phyloP scores from a whole-genome alignment of 2,113 vertebrate genomes.

The Sisor rabdophorus region DNA sequence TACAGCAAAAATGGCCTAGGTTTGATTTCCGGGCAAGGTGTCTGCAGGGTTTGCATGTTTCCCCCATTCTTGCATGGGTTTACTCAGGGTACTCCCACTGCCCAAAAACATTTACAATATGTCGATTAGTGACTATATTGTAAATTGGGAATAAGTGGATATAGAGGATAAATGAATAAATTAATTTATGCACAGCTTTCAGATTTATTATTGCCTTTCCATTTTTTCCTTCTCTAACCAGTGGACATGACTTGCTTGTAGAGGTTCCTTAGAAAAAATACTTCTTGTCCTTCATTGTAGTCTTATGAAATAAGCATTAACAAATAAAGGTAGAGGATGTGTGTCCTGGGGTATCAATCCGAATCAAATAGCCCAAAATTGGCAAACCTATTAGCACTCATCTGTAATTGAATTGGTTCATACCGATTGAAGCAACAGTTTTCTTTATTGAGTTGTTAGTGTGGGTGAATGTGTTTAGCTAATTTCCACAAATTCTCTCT shows the following conservation, averaged over 20 bases:
- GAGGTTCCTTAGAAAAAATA: constrained; percentile 51
- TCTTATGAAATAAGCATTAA: constrained; percentile 23
- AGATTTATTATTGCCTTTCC: too few relatives aligned
- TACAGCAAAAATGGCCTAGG: too few relatives aligned
- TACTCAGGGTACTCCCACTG: too few relatives aligned
- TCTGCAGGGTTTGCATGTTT: too few relatives aligned
- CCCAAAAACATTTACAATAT: too few relatives aligned
- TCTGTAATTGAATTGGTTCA: constrained; percentile 59
- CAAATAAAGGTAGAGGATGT: constrained; percentile 47
- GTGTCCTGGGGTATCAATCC: constrained; percentile 52
- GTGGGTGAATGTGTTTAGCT: constrained; percentile 44
- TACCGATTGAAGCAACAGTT: constrained; percentile 55
- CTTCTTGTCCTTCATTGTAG: constrained; percentile 21
- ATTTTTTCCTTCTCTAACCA: too few relatives aligned
- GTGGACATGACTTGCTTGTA: constrained; percentile 51
- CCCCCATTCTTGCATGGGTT: too few relatives aligned
- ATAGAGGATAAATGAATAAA: too few relatives aligned
- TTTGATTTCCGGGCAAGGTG: too few relatives aligned
- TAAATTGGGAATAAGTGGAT: too few relatives aligned
- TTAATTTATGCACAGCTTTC: too few relatives aligned
- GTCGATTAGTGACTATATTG: too few relatives aligned
- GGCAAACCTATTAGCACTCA: constrained; percentile 53
- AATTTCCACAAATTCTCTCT: constrained; percentile 2
- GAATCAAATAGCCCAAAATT: constrained; percentile 51
- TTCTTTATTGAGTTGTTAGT: constrained; percentile 55